These are phyloP conservation scores for Neodontobutis hainanensis DNA, from an alignment of 2,113 vertebrate genomes.

Conservation along the genomic window DNA sequence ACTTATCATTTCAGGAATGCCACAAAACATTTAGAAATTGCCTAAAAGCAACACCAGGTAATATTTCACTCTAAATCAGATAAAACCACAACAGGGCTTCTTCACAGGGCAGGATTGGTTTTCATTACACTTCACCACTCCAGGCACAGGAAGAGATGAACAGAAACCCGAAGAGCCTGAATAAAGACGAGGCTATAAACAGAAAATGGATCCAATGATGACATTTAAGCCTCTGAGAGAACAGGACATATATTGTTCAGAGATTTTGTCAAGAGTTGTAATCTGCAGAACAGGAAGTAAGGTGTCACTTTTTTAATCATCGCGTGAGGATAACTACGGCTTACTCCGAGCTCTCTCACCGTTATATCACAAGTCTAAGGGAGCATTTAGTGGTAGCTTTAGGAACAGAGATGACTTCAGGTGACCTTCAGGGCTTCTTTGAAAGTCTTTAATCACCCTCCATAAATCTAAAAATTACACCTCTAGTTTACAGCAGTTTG, in stretches of 20 bases:
- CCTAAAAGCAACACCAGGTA: background rate
- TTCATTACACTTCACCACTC: background rate
- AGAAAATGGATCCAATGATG: background rate
- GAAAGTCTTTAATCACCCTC: constrained; percentile 27
- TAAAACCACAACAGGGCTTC: background rate
- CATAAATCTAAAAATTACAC: constrained; percentile 61
- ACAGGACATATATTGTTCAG: background rate
- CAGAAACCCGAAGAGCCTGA: constrained; percentile 8
- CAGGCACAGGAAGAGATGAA: background rate
- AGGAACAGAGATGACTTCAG: constrained; percentile 25
- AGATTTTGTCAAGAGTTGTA: background rate
- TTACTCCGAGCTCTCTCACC: constrained; percentile 9
- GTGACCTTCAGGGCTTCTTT: constrained; percentile 37
- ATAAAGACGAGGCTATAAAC: background rate
- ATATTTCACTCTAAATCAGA: background rate
- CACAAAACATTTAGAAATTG: constrained; percentile 2
- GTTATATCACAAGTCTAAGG: constrained; percentile 3
- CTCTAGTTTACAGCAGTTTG: constrained; percentile 37
- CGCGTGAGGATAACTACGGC: background rate
- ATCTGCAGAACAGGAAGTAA: background rate
- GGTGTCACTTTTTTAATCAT: background rate
- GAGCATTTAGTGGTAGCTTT: background rate
- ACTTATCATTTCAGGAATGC: constrained; percentile 16
- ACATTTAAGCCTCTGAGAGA: background rate
- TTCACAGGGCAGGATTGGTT: background rate